Percentiles rank a stretch among this genome's conserved stretches.
Conservation (phyloP, 2,113 vertebrate genomes). For the Aptenodytes patagonicus region DNA sequence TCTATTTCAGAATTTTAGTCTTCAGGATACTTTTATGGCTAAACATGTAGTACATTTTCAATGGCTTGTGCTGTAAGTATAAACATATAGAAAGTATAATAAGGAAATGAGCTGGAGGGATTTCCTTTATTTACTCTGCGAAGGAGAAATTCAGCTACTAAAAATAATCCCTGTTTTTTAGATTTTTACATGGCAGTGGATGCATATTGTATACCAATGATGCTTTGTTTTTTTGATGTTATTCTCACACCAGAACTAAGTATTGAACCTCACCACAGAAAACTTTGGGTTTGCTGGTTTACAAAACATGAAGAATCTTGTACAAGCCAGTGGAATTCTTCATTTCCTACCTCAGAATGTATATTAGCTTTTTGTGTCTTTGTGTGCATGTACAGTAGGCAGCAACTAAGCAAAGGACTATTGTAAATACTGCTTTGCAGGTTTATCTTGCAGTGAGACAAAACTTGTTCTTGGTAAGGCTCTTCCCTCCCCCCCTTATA, state of each 20-base stretch:
- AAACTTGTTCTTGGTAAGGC: constrained; percentile 33
- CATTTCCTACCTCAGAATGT: constrained; percentile 78
- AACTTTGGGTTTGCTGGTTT: constrained; percentile 68
- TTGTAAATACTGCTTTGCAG: constrained; percentile 69
- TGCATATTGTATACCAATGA: background rate
- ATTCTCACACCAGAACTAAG: constrained; percentile 52
- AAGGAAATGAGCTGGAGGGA: constrained; percentile 6
- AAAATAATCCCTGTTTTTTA: background rate
- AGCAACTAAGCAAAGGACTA: constrained; percentile 33
- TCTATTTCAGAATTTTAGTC: constrained; percentile 25
- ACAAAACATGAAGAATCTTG: constrained; percentile 69
- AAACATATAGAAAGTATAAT: background rate
- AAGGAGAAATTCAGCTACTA: constrained; percentile 10
- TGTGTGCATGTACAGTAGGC: constrained; percentile 51
- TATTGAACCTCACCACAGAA: constrained; percentile 62
- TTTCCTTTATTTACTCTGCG: background rate
- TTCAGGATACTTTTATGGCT: background rate
- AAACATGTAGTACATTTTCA: constrained; percentile 4
- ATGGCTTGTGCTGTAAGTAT: constrained; percentile 2
- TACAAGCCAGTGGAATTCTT: constrained; percentile 74
- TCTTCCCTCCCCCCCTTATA: background rate
- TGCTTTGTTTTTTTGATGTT: constrained; percentile 22
- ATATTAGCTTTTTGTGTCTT: constrained; percentile 57
- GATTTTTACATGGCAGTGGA: background rate
- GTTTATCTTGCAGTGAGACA: constrained; percentile 44